Base-by-base conservation (phyloP, 2,797 vertebrate species). In the Eutrigla gurnardus region DNA sequence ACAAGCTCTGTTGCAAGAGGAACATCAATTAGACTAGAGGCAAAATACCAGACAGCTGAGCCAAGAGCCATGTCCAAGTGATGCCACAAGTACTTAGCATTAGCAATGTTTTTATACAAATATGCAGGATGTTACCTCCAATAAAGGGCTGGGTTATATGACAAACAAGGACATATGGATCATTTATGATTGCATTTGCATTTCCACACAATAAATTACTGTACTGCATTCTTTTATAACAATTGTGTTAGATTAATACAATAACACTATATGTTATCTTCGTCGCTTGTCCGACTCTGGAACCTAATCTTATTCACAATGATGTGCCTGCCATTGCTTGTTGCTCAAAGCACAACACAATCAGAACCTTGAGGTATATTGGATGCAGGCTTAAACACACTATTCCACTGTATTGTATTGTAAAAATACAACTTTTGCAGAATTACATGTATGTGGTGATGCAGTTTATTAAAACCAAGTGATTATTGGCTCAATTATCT, bases 21-120 rank as follows among this genome's bases (percentile, higher is more conserved):
- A 47, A 7, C 3, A 50, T 49, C 39, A 65, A 57, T 62, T 40
- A 64, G 3, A 40, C 46, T 7, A 2, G 40, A 72, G 47, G 40
- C 50, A 49, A 82, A 59, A 69, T 54, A 63, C 25, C 4, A 49
- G 39, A 35, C 5, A 49, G 6, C 36, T 42, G 25, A 39, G 15
- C 4, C 8, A 3, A 3, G 6, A 61, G 35, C 18, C 59, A 35
- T 6, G 25, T 36, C 37, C 14, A 59, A 32, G 8, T 33, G 8
- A 4, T 52, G 58, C 32, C 53, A 45, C 54, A 70, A n/a, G 25
- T 25, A 25, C 25, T 25, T 25, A 25, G 25, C 25, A 25, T 25
- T 25, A 25, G 25, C 25, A 25, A 1, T 12, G 10, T 4, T 42
- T 4, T 42, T 18, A n/a, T 2, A 35, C 14, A 50, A 2, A 60